phyloP scores from a whole-genome alignment of 2,888 invertebrate genomes.

The Julus scandinavius region DNA sequence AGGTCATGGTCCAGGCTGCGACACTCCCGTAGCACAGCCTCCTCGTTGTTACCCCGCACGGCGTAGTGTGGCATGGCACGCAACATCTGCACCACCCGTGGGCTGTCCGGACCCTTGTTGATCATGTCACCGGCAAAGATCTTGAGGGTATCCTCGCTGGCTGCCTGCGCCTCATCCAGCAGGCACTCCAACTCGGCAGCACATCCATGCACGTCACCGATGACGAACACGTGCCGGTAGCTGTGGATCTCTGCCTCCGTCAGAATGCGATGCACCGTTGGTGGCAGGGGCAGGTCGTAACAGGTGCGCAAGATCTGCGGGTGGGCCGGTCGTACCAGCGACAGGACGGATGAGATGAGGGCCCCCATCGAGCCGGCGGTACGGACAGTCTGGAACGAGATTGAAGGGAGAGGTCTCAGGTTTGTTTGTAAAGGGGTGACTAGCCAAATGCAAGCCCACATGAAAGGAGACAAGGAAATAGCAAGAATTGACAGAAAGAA shows the following conservation, averaged over 20 bases:
- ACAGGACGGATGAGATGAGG: constrained; percentile 55
- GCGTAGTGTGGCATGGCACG: constrained; percentile 55
- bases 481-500: too few species aligned
- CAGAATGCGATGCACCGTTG: constrained; percentile 59
- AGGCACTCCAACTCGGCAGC: constrained; percentile 64
- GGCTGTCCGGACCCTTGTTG: constrained; percentile 65
- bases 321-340: constrained; percentile 51
- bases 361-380: constrained; percentile 56
- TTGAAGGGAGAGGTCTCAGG: background rate
- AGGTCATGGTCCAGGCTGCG: constrained; percentile 53
- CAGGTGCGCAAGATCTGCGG: constrained; percentile 49
- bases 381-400: background rate
- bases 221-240: constrained; percentile 62
- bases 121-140: constrained; percentile 64
- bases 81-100: constrained; percentile 62
- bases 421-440: too few species aligned
- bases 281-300: constrained; percentile 57
- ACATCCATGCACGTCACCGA: constrained; percentile 67
- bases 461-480: too few species aligned
- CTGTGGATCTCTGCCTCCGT: constrained; percentile 60
- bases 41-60: constrained; percentile 65
- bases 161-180: constrained; percentile 60
- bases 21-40: constrained; percentile 62
- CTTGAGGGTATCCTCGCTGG: constrained; percentile 60
- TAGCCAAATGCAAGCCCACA: too few species aligned